These are phyloP conservation scores for Neodon shergylaensis DNA, from an alignment of 2,113 vertebrate genomes.

Conservation along the genomic window DNA sequence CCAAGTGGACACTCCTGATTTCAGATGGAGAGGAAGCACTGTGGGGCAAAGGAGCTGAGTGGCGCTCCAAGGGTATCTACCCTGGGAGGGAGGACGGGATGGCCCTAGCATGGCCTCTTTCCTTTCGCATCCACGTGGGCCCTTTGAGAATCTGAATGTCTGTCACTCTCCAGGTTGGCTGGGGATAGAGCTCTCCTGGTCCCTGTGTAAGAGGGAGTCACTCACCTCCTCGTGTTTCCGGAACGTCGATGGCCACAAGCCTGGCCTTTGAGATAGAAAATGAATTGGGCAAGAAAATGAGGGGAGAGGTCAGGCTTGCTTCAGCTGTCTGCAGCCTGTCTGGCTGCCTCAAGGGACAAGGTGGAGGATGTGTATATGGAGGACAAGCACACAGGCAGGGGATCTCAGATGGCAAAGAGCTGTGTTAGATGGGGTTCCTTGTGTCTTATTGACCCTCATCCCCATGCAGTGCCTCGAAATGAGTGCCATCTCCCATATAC, in stretches of 20 bases:
- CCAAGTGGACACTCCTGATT: neutral
- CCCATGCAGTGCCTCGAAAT: too few relatives aligned
- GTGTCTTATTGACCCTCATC: neutral
- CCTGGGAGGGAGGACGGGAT: accelerated
- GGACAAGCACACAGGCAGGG: too few relatives aligned
- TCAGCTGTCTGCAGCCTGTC: neutral
- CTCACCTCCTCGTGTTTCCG: neutral
- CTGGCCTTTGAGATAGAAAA: neutral
- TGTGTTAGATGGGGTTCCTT: neutral
- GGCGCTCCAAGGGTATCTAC: accelerated
- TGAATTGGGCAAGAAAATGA: neutral
- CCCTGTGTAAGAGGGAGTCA: neutral
- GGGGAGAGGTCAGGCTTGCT: neutral
- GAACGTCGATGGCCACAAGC: neutral
- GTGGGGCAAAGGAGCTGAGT: neutral
- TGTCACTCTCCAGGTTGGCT: neutral
- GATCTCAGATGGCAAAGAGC: neutral
- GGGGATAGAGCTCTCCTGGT: neutral
- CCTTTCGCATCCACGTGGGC: accelerated
- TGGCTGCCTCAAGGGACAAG: neutral
- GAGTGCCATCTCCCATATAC: neutral
- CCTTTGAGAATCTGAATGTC: neutral
- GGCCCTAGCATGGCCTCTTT: accelerated
- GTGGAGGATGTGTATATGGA: neutral
- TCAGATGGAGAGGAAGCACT: neutral